phyloP scores from a whole-genome alignment of 2,888 invertebrate genomes.

The Oegoconia quadripuncta region DNA sequence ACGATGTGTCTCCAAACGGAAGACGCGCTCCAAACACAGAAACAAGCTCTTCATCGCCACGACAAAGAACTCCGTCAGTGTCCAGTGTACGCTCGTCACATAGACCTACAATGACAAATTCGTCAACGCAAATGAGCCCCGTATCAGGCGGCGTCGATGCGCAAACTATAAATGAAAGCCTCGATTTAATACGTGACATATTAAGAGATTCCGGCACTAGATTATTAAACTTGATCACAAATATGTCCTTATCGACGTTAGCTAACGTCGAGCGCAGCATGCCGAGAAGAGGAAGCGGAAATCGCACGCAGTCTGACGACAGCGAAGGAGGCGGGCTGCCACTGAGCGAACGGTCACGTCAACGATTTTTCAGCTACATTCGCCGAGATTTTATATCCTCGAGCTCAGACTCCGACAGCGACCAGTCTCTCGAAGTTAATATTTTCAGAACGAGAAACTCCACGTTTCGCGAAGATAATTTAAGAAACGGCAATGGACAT shows the following conservation, averaged over 20 bases:
- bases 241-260: slow-evolving; percentile 64
- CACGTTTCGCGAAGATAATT: slow-evolving; percentile 43
- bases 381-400: slow-evolving; percentile 50
- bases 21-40: slow-evolving; percentile 9
- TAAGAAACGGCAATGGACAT: background rate
- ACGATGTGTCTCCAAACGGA: slow-evolving; percentile 4
- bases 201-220: slow-evolving; percentile 69
- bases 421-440: slow-evolving; percentile 61
- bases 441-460: slow-evolving; percentile 62
- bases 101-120: slow-evolving; percentile 45
- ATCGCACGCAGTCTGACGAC: slow-evolving; percentile 47
- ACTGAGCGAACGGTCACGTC: slow-evolving; percentile 18
- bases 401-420: slow-evolving; percentile 66
- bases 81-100: slow-evolving; percentile 28
- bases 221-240: slow-evolving; percentile 65
- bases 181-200: slow-evolving; percentile 69
- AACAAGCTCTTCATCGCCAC: background rate
- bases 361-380: slow-evolving; percentile 25
- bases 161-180: slow-evolving; percentile 65
- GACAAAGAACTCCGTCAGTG: background rate
- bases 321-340: slow-evolving; percentile 32
- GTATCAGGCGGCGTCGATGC: slow-evolving; percentile 51
- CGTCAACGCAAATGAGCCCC: slow-evolving; percentile 53
- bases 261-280: slow-evolving; percentile 48
- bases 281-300: slow-evolving; percentile 31